Evolutionary conservation across 1,140 invertebrate species (phyloP).

Genomic region (Procambarus clarkii): DNA sequence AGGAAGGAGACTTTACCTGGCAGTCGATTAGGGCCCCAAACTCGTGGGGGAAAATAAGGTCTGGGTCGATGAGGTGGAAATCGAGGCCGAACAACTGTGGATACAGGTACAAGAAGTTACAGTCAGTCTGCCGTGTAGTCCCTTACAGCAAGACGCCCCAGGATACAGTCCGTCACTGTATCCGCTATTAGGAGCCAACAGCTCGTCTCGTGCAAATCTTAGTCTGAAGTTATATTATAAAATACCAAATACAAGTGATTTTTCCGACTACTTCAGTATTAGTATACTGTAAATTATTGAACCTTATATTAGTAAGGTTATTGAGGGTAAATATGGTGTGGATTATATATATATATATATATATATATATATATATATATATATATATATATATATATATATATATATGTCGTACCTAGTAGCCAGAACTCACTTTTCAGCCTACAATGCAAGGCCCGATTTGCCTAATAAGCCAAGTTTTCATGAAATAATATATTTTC

Average conservation of each 20-base stretch:
- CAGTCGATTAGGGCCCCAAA: constrained; percentile 47
- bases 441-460: too few relatives aligned
- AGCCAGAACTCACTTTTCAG: too few relatives aligned
- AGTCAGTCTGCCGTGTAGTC: constrained; percentile 15
- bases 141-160: not conserved
- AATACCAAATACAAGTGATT: not conserved
- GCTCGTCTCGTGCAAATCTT: not conserved
- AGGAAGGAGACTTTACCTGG: constrained; percentile 41
- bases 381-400: not conserved
- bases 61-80: constrained; percentile 36
- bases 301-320: too few relatives aligned
- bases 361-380: not conserved
- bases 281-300: too few relatives aligned
- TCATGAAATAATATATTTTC: too few relatives aligned
- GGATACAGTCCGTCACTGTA: not conserved
- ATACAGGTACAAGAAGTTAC: constrained; percentile 34
- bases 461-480: too few relatives aligned
- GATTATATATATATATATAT: not conserved
- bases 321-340: too few relatives aligned
- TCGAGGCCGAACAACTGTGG: constrained; percentile 29
- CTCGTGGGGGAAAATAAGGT: constrained; percentile 40
- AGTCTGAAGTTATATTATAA: not conserved
- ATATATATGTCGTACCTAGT: too few relatives aligned
- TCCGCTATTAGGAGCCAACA: not conserved
- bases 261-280: too few relatives aligned